Conservation (phyloP, 2,113 vertebrate species). For the Bungarus multicinctus region DNA sequence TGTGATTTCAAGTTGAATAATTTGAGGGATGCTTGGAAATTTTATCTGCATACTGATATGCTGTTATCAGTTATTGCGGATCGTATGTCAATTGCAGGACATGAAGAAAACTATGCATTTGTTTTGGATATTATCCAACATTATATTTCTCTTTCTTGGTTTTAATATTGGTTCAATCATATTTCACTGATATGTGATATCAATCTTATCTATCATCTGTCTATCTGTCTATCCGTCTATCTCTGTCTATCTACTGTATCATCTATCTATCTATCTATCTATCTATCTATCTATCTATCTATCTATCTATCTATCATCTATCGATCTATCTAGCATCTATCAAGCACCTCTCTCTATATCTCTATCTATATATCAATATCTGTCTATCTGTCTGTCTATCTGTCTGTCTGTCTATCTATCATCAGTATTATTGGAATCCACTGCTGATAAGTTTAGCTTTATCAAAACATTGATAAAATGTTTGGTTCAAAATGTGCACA, state of each 20-base stretch:
- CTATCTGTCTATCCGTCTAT: neutral
- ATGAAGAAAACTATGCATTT: neutral
- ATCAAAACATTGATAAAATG: neutral
- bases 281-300: neutral
- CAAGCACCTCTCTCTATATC: no score
- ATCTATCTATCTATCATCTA: no score
- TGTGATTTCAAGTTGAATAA: neutral
- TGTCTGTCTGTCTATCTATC: no score
- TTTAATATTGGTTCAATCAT: neutral
- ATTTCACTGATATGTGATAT: neutral
- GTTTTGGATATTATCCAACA: neutral
- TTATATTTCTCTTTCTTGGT: neutral
- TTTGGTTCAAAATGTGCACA: neutral
- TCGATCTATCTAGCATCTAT: no score
- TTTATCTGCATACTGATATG: neutral
- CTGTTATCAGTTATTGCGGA: neutral
- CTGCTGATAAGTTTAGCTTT: neutral
- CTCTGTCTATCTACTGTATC: no score
- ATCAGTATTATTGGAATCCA: neutral
- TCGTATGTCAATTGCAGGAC: neutral
- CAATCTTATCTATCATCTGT: no score
- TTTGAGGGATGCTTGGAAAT: neutral
- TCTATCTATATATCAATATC: neutral
- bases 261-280: neutral
- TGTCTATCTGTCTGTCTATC: no score